Percentiles rank a stretch among this genome's conserved stretches.
These are phyloP conservation scores for Phragmatobia fuliginosa DNA, from an alignment of 2,888 invertebrate genomes.

Conservation along the genomic window DNA sequence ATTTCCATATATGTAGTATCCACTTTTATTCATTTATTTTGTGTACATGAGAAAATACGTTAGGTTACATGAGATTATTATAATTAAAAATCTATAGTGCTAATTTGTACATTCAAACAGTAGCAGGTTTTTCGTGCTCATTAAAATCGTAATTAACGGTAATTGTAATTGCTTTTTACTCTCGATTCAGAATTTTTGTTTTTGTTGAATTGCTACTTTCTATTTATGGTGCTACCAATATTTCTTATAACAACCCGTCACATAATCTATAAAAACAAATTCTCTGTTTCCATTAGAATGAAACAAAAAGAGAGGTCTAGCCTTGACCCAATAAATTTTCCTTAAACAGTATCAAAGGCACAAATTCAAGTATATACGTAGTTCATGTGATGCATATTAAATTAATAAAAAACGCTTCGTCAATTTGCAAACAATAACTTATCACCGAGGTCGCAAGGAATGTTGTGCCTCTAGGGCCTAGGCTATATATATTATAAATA, in stretches of 20 bases:
- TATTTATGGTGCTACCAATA: slow-evolving; percentile 10
- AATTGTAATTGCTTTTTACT: not conserved
- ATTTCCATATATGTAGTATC: not conserved
- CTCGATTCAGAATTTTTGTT: slow-evolving; percentile 10
- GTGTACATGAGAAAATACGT: not conserved
- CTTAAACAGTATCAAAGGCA: slow-evolving; percentile 55
- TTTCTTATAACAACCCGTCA: not conserved
- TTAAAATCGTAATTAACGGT: slow-evolving; percentile 62
- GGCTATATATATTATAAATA: slow-evolving; percentile 44
- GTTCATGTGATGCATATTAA: slow-evolving; percentile 51
- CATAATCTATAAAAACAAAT: not conserved
- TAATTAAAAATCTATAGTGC: slow-evolving; percentile 24
- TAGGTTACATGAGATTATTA: not conserved
- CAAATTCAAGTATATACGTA: slow-evolving; percentile 34
- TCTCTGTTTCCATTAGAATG: not conserved
- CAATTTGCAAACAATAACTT: slow-evolving; percentile 63
- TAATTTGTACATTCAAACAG: slow-evolving; percentile 58
- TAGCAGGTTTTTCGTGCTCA: slow-evolving; percentile 43
- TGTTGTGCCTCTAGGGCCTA: slow-evolving; percentile 54
- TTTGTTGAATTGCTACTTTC: slow-evolving; percentile 21
- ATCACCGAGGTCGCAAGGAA: slow-evolving; percentile 44
- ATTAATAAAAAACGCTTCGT: slow-evolving; percentile 44
- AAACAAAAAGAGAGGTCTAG: slow-evolving; percentile 20
- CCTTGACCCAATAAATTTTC: slow-evolving; percentile 68
- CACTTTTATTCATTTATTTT: not conserved